These are phyloP conservation scores for Polyodon spathula DNA, from an alignment of 2,113 vertebrate genomes.

Conservation along the genomic window DNA sequence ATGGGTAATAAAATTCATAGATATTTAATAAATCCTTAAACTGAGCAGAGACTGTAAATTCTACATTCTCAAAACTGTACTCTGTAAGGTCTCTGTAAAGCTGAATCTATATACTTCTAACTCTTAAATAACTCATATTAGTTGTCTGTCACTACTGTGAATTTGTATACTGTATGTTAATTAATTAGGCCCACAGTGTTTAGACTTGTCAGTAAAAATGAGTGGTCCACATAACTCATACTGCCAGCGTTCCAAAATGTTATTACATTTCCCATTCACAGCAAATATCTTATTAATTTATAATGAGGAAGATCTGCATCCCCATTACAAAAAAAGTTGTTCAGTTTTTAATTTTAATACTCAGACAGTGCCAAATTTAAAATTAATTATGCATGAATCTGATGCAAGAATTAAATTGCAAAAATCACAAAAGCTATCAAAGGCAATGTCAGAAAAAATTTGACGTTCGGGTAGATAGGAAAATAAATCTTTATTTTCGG, in stretches of 20 bases:
- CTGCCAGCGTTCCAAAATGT: constrained; percentile 11
- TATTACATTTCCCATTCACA: constrained; percentile 9
- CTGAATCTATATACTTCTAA: constrained; percentile 7
- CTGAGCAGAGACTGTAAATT: no score
- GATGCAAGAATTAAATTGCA: constrained; percentile 53
- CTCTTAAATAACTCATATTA: background rate
- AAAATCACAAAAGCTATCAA: constrained; percentile 54
- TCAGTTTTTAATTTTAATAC: constrained; percentile 49
- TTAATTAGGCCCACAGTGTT: background rate
- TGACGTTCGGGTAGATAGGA: constrained; percentile 39
- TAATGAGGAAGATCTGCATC: constrained; percentile 43
- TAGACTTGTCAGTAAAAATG: constrained; percentile 1
- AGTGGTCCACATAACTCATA: background rate
- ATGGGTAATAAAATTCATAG: no score
- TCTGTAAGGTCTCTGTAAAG: constrained; percentile 10
- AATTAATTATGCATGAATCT: constrained; percentile 73
- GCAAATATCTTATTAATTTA: constrained; percentile 32
- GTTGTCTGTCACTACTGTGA: background rate
- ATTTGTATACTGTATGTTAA: background rate
- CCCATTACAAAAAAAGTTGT: constrained; percentile 52
- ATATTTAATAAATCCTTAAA: no score
- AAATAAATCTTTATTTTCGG: constrained; percentile 64
- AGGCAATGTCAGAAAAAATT: constrained; percentile 41
- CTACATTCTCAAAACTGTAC: background rate
- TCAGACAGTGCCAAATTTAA: constrained; percentile 60